Base-by-base conservation (phyloP, 1,140 invertebrate species). In the Diabrotica undecimpunctata region DNA sequence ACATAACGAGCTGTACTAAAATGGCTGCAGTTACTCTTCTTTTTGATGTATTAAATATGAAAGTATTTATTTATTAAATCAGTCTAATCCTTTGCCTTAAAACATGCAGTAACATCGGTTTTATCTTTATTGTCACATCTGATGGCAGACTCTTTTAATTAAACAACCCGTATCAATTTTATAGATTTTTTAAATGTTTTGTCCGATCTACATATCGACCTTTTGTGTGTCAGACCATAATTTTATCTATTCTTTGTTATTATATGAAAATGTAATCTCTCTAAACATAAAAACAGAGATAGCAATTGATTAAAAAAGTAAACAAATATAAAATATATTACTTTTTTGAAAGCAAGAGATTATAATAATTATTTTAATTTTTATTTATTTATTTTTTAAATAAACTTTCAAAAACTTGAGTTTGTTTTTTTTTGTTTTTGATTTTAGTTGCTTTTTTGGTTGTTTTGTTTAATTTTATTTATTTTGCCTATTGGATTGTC, bases 301-400 rank as follows among this genome's bases (percentile, higher is more conserved):
- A 46, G 41, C 8, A 46, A 10, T 46, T 10, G 41, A 46, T n/a
- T 46, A 46, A 46, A 46, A 46, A 46, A 46, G 41, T 46, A 46
- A 46, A 46, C 41, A 46, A 46, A 46, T 46, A 46, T 46, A 46
- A 46, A 46, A 46, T 46, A 46, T 46, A 46, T 46, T 46, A 46
- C 41, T 46, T 46, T 46, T 46, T 46, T 46, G 41, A 46, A n/a
- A 46, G 41, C 41, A 46, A 46, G 41, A 46, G 41, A 46, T 46
- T 46, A 46, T 46, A 46, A 46, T 46, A 46, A 46, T 46, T 46
- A 46, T 46, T 46, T 46, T 46, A 46, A 46, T 46, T 46, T 46
- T 46, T 46, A 46, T 46, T 46, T 46, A 46, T 46, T 46, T 46
- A 46, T 46, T 46, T 46, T 46, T 46, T 46, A 46, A 46, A 46